Conservation (phyloP, 2,113 vertebrate genomes). For the Heptranchias perlo region DNA sequence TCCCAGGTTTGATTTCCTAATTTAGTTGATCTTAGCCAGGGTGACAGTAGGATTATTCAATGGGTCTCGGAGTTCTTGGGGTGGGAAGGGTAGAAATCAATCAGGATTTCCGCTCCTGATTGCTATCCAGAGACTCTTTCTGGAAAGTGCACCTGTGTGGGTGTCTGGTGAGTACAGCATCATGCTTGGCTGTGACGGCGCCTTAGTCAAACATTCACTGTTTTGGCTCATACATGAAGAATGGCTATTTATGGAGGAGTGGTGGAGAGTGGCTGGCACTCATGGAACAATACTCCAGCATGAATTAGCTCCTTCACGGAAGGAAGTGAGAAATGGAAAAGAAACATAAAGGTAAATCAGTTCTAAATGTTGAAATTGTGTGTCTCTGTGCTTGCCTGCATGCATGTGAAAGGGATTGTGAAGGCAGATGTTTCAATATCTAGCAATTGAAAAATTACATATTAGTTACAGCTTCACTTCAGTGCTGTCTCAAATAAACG, state of each 20-base stretch:
- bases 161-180: neutral
- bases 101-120: neutral
- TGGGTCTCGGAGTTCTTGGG: neutral
- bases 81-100: neutral
- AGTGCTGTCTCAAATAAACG: neutral
- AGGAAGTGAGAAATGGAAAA: neutral
- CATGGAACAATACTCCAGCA: neutral
- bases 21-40: neutral
- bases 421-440: neutral
- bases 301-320: neutral
- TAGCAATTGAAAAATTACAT: neutral
- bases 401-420: neutral
- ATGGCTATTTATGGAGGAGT: neutral
- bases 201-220: neutral
- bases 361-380: neutral
- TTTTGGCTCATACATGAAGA: neutral
- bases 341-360: neutral
- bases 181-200: no score
- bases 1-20: neutral
- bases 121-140: neutral
- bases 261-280: neutral
- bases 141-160: neutral
- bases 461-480: neutral
- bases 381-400: neutral
- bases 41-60: neutral